A percentile compares a stretch with the other conserved stretches of the same genome.
Conservation (phyloP, 2,113 vertebrate genomes). For the Boleophthalmus pectinirostris region DNA sequence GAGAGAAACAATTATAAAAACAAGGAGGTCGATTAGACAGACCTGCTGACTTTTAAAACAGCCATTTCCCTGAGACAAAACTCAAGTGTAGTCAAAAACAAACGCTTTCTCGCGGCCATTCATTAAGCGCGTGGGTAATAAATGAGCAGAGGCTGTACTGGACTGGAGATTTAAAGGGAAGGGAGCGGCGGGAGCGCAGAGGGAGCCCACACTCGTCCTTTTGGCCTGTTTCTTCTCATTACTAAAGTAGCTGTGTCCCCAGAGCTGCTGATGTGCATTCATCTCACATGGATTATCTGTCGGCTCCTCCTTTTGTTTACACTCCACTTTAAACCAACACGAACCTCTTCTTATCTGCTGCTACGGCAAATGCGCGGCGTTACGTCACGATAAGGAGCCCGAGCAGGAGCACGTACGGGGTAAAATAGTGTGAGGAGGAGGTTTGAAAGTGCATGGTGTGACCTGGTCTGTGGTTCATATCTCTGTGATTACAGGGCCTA, state of each 20-base stretch:
- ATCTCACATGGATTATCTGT: conserved; percentile 79
- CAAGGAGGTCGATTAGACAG: too few species aligned
- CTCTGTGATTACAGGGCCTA: too few species aligned
- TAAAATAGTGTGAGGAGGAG: too few species aligned
- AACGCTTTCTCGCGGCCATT: neutral
- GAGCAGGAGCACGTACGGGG: too few species aligned
- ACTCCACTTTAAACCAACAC: conserved; percentile 57
- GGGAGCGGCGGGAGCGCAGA: neutral
- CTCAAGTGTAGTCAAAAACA: neutral
- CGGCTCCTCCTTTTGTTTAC: conserved; percentile 72
- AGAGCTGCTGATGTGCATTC: conserved; percentile 59
- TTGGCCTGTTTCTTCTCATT: too few species aligned
- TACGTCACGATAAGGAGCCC: too few species aligned
- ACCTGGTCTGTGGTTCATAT: too few species aligned
- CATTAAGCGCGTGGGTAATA: neutral
- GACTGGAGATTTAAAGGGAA: neutral
- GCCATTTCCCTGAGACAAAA: too few species aligned
- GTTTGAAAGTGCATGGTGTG: too few species aligned
- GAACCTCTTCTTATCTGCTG: conserved; percentile 65
- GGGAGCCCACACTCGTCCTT: too few species aligned
- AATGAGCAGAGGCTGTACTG: neutral
- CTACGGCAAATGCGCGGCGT: conserved; percentile 22
- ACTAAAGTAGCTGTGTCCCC: conserved; percentile 24
- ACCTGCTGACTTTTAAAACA: too few species aligned
- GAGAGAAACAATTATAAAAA: too few species aligned